Percentiles rank a stretch among this genome's conserved stretches.
phyloP scores from a whole-genome alignment of 2,797 vertebrate genomes.

The Manis crassicaudata region DNA sequence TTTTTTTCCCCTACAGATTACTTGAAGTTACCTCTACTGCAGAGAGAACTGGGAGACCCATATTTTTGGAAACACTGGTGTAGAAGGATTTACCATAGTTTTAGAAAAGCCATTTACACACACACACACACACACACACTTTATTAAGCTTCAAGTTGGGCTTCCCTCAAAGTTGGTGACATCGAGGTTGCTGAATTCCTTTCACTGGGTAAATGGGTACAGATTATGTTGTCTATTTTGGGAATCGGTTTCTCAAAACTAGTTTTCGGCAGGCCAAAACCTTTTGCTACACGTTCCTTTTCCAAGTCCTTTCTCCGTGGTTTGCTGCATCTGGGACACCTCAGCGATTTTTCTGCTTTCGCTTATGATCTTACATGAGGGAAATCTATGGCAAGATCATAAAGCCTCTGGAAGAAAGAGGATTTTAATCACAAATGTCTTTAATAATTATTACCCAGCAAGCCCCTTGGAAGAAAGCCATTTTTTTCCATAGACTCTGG shows the following conservation, averaged over 20 bases:
- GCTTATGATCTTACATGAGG: background rate
- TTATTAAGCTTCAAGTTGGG: background rate
- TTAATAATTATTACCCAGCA: slow-evolving; percentile 49
- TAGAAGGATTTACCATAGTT: background rate
- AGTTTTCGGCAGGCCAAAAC: background rate
- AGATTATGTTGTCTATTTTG: background rate
- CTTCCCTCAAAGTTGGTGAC: background rate
- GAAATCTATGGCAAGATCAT: background rate
- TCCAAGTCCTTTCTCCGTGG: background rate
- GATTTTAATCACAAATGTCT: slow-evolving; percentile 57
- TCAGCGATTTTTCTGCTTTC: background rate
- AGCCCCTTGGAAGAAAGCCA: slow-evolving; percentile 57
- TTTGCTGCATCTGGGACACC: background rate
- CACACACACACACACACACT: background rate
- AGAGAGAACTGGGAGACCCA: background rate
- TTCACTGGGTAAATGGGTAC: background rate
- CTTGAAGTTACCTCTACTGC: background rate
- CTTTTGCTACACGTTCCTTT: background rate
- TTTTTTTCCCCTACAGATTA: too few relatives aligned
- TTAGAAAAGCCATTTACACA: background rate
- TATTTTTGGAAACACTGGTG: background rate
- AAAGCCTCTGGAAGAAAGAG: background rate
- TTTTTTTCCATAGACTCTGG: background rate
- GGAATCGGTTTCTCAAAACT: background rate
- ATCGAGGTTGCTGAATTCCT: background rate